Conservation (phyloP, 1,140 invertebrate species). For the Drosophila burlai region DNA sequence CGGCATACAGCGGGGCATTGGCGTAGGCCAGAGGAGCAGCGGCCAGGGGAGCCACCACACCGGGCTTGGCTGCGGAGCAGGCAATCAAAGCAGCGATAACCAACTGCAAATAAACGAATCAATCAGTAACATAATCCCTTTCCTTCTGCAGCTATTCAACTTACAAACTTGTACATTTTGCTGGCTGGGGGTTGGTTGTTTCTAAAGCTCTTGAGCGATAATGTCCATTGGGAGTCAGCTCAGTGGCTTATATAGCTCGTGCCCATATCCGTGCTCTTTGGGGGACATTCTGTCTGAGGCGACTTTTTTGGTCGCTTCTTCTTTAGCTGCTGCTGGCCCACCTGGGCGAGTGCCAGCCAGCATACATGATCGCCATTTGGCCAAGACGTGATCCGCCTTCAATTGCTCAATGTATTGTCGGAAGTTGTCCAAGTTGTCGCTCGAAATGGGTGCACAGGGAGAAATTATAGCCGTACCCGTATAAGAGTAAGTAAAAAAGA, state of each 20-base stretch:
- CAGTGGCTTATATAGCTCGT: conserved; percentile 67
- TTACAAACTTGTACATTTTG: conserved; percentile 84
- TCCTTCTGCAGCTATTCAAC: conserved; percentile 13
- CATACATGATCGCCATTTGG: conserved; percentile 43
- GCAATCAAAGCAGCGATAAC: conserved; percentile 71
- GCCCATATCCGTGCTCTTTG: conserved; percentile 46
- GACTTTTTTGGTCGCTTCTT: conserved; percentile 52
- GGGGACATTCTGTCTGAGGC: conserved; percentile 43
- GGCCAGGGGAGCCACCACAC: conserved; percentile 67
- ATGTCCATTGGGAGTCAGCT: conserved; percentile 35
- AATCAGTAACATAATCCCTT: not conserved
- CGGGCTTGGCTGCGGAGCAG: conserved; percentile 68
- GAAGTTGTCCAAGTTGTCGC: conserved; percentile 42
- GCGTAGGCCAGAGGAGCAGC: conserved; percentile 80
- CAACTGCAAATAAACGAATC: conserved; percentile 37
- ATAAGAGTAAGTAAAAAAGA: not conserved
- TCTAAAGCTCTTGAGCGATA: conserved; percentile 59
- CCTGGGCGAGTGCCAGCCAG: conserved; percentile 34
- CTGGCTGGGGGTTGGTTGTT: conserved; percentile 33
- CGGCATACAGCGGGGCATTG: conserved; percentile 76
- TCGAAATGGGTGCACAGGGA: conserved; percentile 6
- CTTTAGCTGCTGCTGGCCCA: conserved; percentile 20
- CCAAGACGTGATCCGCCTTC: conserved; percentile 52
- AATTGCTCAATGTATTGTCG: conserved; percentile 57
- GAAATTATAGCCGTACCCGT: not conserved